Evolutionary conservation across 2,797 vertebrate genomes (phyloP), one percentile per base, ranked within the genome.

Genomic region (Huso huso): DNA sequence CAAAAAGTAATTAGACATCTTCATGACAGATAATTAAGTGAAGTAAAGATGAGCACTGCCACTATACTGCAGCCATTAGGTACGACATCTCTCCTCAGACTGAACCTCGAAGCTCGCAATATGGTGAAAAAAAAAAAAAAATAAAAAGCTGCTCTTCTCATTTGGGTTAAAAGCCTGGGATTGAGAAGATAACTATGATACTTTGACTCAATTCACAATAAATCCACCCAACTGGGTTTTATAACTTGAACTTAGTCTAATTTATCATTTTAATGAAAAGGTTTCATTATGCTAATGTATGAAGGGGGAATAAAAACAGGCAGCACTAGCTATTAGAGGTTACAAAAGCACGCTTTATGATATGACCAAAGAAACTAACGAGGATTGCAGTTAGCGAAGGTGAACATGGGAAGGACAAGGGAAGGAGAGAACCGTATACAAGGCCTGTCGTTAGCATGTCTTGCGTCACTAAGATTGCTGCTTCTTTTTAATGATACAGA

Each of bases 251-350:
- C 88, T 80, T 77, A 74, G 74, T 74, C 83, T 85, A 80, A 91
- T 91, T 88, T 79, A 91, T 91, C 88, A 89, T 86, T 87, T 86
- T 84, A 87, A 78, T 84, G 85, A 88, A 88, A 89, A 88, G 84
- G 83, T 85, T 87, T 87, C 87, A 91, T 91, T 91, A 91, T 89
- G 89, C 83, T 90, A 90, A 92, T 89, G 78, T 80, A 79, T 57
- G 62, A 58, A 48, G 53, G 67, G 65, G 71, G 65, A 62, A 71
- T 13, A 63, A 83, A 85, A 84, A 78, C 7, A 15, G 10, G 2
- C 52, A 60, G 49, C 82, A 81, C 80, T 83, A 78, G 75, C 79
- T 74, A 61, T 77, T 80, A 63, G 76, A 76, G 82, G 86, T 83
- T 80, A 84, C 65, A 75, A 79, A 78, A 79, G 73, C 76, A 80